Evolutionary conservation across 2,113 vertebrate species (phyloP).

Genomic region (Phainopepla nitens): DNA sequence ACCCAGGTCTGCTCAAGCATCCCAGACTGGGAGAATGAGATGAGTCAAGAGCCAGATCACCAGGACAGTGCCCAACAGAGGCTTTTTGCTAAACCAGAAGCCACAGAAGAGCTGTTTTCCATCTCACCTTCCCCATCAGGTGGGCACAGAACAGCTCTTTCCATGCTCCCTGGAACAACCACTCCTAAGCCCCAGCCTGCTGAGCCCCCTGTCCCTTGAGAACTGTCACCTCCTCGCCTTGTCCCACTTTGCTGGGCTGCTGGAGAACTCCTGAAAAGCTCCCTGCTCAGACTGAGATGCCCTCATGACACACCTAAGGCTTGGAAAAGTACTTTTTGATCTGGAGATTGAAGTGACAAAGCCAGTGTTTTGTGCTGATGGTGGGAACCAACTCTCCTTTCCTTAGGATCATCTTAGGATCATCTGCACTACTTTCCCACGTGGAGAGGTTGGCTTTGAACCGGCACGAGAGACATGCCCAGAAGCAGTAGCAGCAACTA

Average conservation of each 20-base stretch:
- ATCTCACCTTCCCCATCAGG: neutral
- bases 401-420: neutral
- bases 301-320: neutral
- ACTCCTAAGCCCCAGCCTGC: neutral
- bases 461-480: conserved; percentile 5
- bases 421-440: neutral
- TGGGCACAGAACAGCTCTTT: neutral
- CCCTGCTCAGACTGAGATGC: neutral
- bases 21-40: neutral
- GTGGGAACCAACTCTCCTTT: conserved; percentile 12
- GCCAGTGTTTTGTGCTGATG: neutral
- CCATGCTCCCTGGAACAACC: neutral
- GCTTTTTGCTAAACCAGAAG: neutral
- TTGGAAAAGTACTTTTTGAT: neutral
- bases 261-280: neutral
- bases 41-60: neutral
- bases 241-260: neutral
- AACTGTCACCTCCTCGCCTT: neutral
- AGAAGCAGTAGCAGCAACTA: conserved; percentile 68
- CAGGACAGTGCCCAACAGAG: neutral
- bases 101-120: neutral
- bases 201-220: neutral
- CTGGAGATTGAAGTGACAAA: neutral
- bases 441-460: neutral
- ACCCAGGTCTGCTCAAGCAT: neutral